These are phyloP conservation scores for Pollenia angustigena DNA, from an alignment of 2,888 invertebrate genomes.

Conservation along the genomic window DNA sequence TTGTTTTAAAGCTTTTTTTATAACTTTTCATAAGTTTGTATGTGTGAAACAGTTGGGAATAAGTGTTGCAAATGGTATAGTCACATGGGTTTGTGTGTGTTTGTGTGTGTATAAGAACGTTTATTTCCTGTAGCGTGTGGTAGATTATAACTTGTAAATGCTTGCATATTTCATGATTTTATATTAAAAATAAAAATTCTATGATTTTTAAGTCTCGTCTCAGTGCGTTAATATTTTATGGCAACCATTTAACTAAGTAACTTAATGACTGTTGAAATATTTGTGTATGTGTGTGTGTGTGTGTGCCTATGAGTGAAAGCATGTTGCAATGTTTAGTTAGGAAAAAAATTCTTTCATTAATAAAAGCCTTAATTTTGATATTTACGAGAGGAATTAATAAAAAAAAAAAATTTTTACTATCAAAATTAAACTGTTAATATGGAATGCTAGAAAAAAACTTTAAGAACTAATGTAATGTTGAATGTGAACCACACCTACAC, in stretches of 20 bases:
- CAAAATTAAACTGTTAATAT: too few species aligned
- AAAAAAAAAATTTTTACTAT: too few species aligned
- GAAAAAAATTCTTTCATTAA: too few species aligned
- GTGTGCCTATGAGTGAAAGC: not conserved
- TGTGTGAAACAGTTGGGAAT: slow-evolving; percentile 48
- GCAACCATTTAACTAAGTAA: slow-evolving; percentile 38
- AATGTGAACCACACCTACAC: too few species aligned
- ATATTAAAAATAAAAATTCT: slow-evolving; percentile 49
- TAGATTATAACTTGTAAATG: slow-evolving; percentile 57
- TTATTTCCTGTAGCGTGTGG: slow-evolving; percentile 56
- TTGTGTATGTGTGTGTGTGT: not conserved
- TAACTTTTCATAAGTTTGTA: slow-evolving; percentile 19
- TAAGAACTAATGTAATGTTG: too few species aligned
- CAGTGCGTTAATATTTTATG: slow-evolving; percentile 57
- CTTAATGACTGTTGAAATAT: slow-evolving; percentile 19
- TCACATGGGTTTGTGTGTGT: not conserved
- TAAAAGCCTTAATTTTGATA: too few species aligned
- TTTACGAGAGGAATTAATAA: too few species aligned
- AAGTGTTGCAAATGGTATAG: slow-evolving; percentile 54
- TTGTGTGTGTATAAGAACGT: not conserved
- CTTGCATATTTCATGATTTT: slow-evolving; percentile 52
- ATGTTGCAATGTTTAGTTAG: not conserved
- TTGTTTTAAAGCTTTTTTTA: slow-evolving; percentile 50
- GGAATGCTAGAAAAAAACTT: too few species aligned
- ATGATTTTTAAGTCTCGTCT: slow-evolving; percentile 49